phyloP scores from a whole-genome alignment of 53 echinoderm and acorn worm species.

The Holothuria scabra region DNA sequence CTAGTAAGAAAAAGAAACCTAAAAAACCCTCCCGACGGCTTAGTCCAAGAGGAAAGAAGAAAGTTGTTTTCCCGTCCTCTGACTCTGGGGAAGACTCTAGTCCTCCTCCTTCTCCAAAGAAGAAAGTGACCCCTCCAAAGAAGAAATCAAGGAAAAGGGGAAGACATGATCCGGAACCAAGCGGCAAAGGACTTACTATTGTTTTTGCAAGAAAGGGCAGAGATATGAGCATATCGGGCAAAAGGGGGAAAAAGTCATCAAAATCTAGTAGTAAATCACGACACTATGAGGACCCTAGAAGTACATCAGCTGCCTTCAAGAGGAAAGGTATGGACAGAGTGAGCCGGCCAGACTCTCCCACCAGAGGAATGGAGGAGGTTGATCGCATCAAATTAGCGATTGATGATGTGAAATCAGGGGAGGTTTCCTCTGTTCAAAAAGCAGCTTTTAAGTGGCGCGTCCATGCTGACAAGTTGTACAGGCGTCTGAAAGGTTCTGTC shows the following conservation, averaged over 20 bases:
- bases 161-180: constrained; percentile 1
- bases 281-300: constrained; percentile 11
- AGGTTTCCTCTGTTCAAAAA: constrained; percentile 41
- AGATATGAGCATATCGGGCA: constrained; percentile 23
- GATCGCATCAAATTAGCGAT: constrained; percentile 62
- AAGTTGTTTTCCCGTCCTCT: background rate
- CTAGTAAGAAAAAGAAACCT: constrained; percentile 22
- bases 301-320: constrained; percentile 27
- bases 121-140: constrained; percentile 22
- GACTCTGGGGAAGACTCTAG: constrained; percentile 9
- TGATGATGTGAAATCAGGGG: constrained; percentile 56
- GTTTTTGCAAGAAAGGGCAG: constrained; percentile 38
- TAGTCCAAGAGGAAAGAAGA: constrained; percentile 8
- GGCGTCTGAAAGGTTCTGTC: constrained; percentile 55
- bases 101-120: constrained; percentile 4
- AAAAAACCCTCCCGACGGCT: constrained; percentile 19
- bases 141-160: constrained; percentile 12
- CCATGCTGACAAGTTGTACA: constrained; percentile 66
- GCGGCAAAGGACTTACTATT: constrained; percentile 34
- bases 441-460: constrained; percentile 70
- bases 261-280: background rate
- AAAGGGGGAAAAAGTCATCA: constrained; percentile 9
- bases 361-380: constrained; percentile 52
- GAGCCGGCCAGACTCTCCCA: constrained; percentile 33
- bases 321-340: constrained; percentile 45